Base-by-base conservation (phyloP, 2,113 vertebrate genomes). In the Oncorhynchus kisutch region DNA sequence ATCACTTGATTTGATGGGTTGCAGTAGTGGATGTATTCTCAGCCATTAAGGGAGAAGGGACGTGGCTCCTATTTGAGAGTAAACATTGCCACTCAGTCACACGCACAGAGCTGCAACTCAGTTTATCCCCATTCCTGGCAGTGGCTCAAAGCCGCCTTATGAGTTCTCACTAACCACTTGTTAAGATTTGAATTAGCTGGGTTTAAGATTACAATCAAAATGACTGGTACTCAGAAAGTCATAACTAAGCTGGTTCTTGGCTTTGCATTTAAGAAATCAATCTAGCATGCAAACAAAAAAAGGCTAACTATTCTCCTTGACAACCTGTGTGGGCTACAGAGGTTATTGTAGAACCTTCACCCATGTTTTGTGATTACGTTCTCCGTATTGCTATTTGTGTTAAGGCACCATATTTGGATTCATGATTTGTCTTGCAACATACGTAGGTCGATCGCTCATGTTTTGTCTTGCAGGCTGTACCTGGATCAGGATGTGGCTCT, bases 401-500 rank as follows among this genome's bases (percentile, higher is more conserved):
- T 11, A 54, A 18, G 16, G 12, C 16, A 18, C 51, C 51, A 1
- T 5, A 54, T 54, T 5, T 54, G 51, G 51, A 54, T 27, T 34
- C 20, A 9, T 4, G 8, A 2, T n/a, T n/a, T n/a, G n/a, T n/a
- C 39, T 39, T 45, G 8, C 39, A 9, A 45, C 7, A 60, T 60
- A 8, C 4, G 2, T 62, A 62, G 12, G n/a, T 4, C n/a, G n/a
- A n/a, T 12, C 3, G 27, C 8, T 24, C 8, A 31, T 60, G 2
- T 29, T 13, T 22, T 5, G 70, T n/a, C 13, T n/a, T 4, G 0
- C 88, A 99, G 98, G 90, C 93, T 92, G 75, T 97, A 95, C 87
- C 91, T 99, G 92, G 95, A 96, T 74, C 93, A 92, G 45, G 95
- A 98, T 12, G 91, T 99, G 18, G 91, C 94, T 5, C 85, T 99